These are phyloP conservation scores for Neomorphus geoffroyi DNA, from an alignment of 2,797 vertebrate genomes.

Conservation along the genomic window DNA sequence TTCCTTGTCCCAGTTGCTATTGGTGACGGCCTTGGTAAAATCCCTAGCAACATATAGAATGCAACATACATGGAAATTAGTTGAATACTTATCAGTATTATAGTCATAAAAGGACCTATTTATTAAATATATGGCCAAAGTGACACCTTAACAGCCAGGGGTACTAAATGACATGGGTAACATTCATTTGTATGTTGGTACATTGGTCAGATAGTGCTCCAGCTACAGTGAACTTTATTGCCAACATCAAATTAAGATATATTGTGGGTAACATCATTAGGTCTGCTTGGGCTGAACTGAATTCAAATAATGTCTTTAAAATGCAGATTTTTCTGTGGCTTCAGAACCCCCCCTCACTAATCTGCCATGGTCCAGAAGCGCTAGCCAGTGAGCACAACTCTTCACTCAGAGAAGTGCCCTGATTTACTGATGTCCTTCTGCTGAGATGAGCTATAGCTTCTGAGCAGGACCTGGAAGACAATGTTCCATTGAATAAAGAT, in stretches of 20 bases:
- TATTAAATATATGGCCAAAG: constrained; percentile 64
- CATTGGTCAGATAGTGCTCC: constrained; percentile 3
- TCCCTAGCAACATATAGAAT: constrained; percentile 62
- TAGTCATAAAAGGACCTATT: constrained; percentile 66
- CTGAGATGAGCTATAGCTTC: background rate
- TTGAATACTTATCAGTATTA: constrained; percentile 58
- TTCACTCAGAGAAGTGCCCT: background rate
- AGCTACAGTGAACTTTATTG: constrained; percentile 63
- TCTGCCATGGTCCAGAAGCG: background rate
- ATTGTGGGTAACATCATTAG: constrained; percentile 58
- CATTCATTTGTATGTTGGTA: constrained; percentile 62
- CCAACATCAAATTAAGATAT: constrained; percentile 72
- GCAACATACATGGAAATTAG: constrained; percentile 69
- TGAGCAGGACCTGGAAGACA: background rate
- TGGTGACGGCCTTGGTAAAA: constrained; percentile 68
- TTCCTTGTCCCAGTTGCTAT: constrained; percentile 62
- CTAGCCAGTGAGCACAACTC: background rate
- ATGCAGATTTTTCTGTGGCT: background rate
- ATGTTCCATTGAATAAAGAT: background rate
- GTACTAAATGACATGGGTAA: constrained; percentile 50
- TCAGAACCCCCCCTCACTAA: background rate
- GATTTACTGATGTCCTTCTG: constrained; percentile 19
- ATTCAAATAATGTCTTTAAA: constrained; percentile 65
- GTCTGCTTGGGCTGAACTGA: constrained; percentile 44
- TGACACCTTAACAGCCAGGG: constrained; percentile 62